Base-by-base conservation (phyloP, 2,888 invertebrate species). In the Sminthurides aquaticus region DNA sequence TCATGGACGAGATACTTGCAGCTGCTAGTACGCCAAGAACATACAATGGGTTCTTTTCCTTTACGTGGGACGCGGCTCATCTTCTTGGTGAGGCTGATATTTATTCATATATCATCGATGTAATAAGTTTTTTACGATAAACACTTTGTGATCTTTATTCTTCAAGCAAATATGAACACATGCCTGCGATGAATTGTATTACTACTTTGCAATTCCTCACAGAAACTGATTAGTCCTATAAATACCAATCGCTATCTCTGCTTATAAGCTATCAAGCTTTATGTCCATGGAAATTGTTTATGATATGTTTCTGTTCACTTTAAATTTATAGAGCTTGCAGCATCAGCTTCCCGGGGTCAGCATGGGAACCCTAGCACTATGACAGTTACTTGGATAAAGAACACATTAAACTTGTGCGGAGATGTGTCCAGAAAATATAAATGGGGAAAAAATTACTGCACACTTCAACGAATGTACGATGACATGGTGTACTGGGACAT, bases 51-150 rank as follows among this genome's bases (percentile, higher is more conserved):
- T 52, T 52, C 20, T 52, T 8, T 22, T 20, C 20, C 22, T 52
- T 52, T 52, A 52, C 52, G 5, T 52, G 52, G 52, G 52, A 52
- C 52, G 18, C 22, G 8, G 18, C 52, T 5, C 52, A 52, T 52
- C 20, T 52, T 5, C 5, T 52, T 18, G 52, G 52, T 52, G 22
- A 8, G 52, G 20, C 52, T 20, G 8, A 20, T 20, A 52, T 52
- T 15, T 20, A 8, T 8, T 15, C 5, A 52, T 52, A 5, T 20
- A 52, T 20, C 5, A 15, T 20, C 15, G 52, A 8, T 8, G 22
- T n/a, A n/a, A n/a, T n/a, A n/a, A n/a, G n/a, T n/a, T n/a, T n/a
- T n/a, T n/a, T n/a, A n/a, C n/a, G n/a, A n/a, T n/a, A n/a, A n/a
- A n/a, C n/a, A n/a, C n/a, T n/a, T n/a, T n/a, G n/a, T n/a, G n/a